Evolutionary conservation across 2,797 vertebrate species (phyloP), one percentile per base, ranked within the genome.

Genomic region (Dromococcyx pavoninus): DNA sequence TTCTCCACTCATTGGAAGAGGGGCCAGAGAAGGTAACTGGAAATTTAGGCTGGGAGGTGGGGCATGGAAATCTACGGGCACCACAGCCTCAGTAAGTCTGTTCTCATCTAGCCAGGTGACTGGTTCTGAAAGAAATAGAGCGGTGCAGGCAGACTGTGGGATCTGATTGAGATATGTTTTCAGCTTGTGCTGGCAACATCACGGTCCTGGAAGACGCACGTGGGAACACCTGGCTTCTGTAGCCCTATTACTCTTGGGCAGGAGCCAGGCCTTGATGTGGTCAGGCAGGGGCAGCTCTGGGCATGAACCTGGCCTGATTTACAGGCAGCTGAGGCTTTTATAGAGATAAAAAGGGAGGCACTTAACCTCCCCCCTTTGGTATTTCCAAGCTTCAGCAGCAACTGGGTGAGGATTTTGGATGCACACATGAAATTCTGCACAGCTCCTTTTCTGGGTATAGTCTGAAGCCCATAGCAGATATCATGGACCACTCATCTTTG

Each of bases 341-440:
- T 2, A 94, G 81, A 89, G 85, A 67, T 44, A 5, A 95, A 33
- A 11, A 61, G 56, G 60, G 62, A 89, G 77, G 71, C 51, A 83
- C 65, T 53, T 64, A 64, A 41, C 39, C 15, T 58, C 25, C 13
- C 9, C 2, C 9, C n/a, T n/a, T 48, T 46, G 32, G 30, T 78
- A 60, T 80, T 92, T 53, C 41, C 35, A 72, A 58, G 33, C n/a
- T 33, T 94, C 60, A 93, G 53, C 43, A 87, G 44, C n/a, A n/a
- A n/a, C 28, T 80, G 77, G 81, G 60, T 54, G 74, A 81, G 77
- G 77, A 72, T 58, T 93, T 84, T 73, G 71, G 71, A 73, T 69
- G 43, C 21, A 51, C 39, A 44, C 12, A 51, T 1, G 17, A 60
- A 70, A 51, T 74, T 66, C 57, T 64, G 14, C 56, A 32, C 30